These are phyloP conservation scores for Drosophila kurseongensis DNA, from an alignment of 1,140 invertebrate species.

Conservation along the genomic window DNA sequence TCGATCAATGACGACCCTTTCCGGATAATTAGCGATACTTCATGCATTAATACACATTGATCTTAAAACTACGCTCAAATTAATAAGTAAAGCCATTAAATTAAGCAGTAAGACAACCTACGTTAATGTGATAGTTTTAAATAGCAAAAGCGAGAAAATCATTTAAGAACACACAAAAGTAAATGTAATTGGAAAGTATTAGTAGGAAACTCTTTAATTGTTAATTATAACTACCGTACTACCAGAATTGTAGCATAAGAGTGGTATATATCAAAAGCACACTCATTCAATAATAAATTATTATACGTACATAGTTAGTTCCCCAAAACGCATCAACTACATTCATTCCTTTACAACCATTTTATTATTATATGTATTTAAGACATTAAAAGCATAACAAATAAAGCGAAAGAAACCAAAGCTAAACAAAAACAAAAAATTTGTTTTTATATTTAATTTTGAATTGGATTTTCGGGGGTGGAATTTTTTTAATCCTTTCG, in stretches of 20 bases:
- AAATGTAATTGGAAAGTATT: conserved; percentile 44
- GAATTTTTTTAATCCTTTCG: too few species aligned
- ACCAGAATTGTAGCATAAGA: conserved; percentile 6
- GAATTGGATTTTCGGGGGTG: background rate
- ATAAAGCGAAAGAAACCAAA: conserved; percentile 41
- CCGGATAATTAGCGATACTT: conserved; percentile 4
- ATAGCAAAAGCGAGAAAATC: conserved; percentile 14
- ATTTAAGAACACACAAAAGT: background rate
- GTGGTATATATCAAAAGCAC: conserved; percentile 2
- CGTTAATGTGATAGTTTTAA: conserved; percentile 21
- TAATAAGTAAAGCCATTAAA: background rate
- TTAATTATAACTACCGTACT: conserved; percentile 20
- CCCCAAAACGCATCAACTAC: conserved; percentile 12
- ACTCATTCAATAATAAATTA: conserved; percentile 19
- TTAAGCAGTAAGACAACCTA: conserved; percentile 18
- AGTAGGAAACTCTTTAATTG: conserved; percentile 25
- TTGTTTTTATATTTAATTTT: background rate
- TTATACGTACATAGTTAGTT: conserved; percentile 13
- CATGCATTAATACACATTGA: conserved; percentile 8
- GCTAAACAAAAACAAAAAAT: conserved; percentile 7
- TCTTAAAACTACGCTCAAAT: conserved; percentile 38
- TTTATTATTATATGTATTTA: conserved; percentile 20
- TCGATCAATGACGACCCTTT: conserved; percentile 5
- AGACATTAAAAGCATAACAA: conserved; percentile 11
- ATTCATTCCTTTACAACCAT: conserved; percentile 34